Evolutionary conservation across 1,140 invertebrate genomes (phyloP), one percentile per base, ranked within the genome.

Genomic region (Nylanderia fulva): DNA sequence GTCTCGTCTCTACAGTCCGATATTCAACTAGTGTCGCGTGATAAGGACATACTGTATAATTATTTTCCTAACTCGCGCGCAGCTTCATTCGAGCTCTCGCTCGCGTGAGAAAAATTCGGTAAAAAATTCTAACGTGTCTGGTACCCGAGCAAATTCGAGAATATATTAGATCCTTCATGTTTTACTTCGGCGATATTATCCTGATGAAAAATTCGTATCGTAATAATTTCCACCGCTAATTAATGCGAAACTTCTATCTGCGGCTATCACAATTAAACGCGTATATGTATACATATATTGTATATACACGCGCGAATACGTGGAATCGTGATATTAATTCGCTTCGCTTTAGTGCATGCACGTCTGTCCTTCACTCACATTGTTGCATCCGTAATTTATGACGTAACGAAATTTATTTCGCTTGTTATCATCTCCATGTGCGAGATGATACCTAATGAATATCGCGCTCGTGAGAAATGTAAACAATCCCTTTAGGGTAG

Each of bases 381-480:
- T 42, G 77, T 69, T 42, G 66, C 77, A 58, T 36, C 66, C 66
- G 77, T 82, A 82, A 82, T 82, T 82, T 72, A 82, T 72, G 33
- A 68, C 48, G 21, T 79, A 82, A 82, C 66, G 52, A 71, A 82
- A 82, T 82, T 82, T 82, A 82, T 82, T 82, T 82, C 66, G 77
- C 77, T 71, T 56, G 77, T 82, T 82, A 82, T 72, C 66, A 71
- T 58, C 39, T 45, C 66, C 7, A 79, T 42, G 52, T 27, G 39
- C 36, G 77, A 39, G 52, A 71, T 29, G 24, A 29, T 24, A 29
- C 36, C 66, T 72, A 72, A 82, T 82, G 66, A 82, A 82, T 82
- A 82, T 48, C 36, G 24, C 66, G 42, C 76, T 42, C 48, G 48
- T 24, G 77, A 82, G 77, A 82, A 82, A 82, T 72, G 77, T 71